A percentile compares a stretch with the other conserved stretches of the same genome.
Evolutionary conservation across 2,888 invertebrate genomes (phyloP).

Genomic region (Drosophila anomalata): DNA sequence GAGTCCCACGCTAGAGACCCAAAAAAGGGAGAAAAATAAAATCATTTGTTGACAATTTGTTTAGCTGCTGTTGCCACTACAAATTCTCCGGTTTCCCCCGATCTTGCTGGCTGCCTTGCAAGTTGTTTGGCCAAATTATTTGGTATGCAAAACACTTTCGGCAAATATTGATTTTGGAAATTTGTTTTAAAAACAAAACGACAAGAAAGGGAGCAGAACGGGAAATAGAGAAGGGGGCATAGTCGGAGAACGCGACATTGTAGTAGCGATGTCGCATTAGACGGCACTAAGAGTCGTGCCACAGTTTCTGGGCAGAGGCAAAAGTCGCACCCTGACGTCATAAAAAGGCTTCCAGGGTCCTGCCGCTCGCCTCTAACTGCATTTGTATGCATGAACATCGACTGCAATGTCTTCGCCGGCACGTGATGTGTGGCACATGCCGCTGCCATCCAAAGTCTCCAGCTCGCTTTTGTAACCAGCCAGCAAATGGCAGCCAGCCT

Average conservation of each 20-base stretch:
- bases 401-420: constrained; percentile 73
- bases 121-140: constrained; percentile 75
- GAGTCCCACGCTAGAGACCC: constrained; percentile 47
- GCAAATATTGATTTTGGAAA: constrained; percentile 81
- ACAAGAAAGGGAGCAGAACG: constrained; percentile 21
- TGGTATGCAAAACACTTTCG: constrained; percentile 81
- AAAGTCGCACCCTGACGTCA: constrained; percentile 69
- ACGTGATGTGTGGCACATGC: constrained; percentile 79
- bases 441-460: constrained; percentile 25
- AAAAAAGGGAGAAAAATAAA: constrained; percentile 56
- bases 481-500: constrained; percentile 30
- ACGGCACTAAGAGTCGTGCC: constrained; percentile 59
- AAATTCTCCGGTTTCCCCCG: constrained; percentile 50
- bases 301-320: constrained; percentile 61
- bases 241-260: constrained; percentile 51
- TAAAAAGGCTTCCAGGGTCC: constrained; percentile 54
- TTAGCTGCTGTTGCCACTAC: constrained; percentile 79
- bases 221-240: constrained; percentile 7
- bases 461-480: constrained; percentile 4
- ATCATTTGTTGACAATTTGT: constrained; percentile 80
- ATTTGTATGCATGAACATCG: constrained; percentile 73
- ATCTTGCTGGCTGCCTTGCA: constrained; percentile 47
- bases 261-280: constrained; percentile 60
- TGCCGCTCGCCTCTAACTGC: constrained; percentile 44
- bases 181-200: constrained; percentile 74